Evolutionary conservation across 2,113 vertebrate genomes (phyloP).

Genomic region (Orientallactaga bullata): DNA sequence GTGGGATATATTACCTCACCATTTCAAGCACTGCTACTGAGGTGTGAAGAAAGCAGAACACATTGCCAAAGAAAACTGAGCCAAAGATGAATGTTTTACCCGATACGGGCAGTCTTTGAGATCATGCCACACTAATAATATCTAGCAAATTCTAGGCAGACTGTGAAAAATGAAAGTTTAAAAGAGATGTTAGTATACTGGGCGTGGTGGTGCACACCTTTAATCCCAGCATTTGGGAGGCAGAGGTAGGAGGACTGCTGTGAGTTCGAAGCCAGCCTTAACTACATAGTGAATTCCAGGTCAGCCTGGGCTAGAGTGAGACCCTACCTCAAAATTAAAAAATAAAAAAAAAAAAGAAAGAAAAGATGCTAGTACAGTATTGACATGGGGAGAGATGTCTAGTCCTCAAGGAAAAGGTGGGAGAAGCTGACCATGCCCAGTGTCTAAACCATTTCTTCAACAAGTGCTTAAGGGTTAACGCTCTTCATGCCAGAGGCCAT

Average conservation of each 20-base stretch:
- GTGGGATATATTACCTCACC: not conserved
- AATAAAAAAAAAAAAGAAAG: too few relatives aligned
- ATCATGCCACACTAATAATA: not conserved
- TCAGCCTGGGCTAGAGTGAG: too few relatives aligned
- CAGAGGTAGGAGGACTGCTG: too few relatives aligned
- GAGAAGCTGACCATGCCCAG: not conserved
- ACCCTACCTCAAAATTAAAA: too few relatives aligned
- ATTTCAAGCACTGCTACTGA: not conserved
- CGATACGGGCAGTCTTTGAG: not conserved
- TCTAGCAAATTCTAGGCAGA: not conserved
- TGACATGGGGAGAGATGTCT: too few relatives aligned
- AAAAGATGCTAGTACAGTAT: not conserved
- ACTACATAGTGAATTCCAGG: too few relatives aligned
- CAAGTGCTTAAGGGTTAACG: too few relatives aligned
- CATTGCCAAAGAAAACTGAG: accelerated
- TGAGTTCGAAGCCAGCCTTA: too few relatives aligned
- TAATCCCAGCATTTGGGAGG: not conserved
- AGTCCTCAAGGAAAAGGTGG: not conserved
- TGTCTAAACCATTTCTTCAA: not conserved
- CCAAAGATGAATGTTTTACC: not conserved
- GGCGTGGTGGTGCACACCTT: not conserved
- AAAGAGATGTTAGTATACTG: not conserved
- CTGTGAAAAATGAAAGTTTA: not conserved
- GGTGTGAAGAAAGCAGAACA: not conserved
- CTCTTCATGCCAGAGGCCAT: not conserved